Base-by-base conservation (phyloP, 1,140 invertebrate species). In the Papilio aristodemus region DNA sequence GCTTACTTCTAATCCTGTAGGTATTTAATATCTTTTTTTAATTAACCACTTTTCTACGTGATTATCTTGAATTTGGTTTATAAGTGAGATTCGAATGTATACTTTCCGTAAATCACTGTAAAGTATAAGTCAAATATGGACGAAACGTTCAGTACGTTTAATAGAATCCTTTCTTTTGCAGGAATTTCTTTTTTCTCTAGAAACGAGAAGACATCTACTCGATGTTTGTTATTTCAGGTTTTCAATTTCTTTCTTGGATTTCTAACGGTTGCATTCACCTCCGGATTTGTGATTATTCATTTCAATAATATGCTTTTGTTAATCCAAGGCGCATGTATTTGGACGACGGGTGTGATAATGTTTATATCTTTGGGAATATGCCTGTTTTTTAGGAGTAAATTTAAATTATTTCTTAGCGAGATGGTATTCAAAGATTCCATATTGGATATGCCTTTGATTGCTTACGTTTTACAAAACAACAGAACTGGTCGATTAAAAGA, bases 311-410 rank as follows among this genome's bases (percentile, higher is more conserved):
- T 89, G 0, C 67, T 84, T 7, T 8, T 86, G 1, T 87, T 79
- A 27, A 86, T 90, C 11, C 79, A 88, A 73, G 87, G 85, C 0
- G 79, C 83, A 43, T 86, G 84, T 67, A 79, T 91, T 27, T 91
- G 87, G 89, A 80, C 81, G 0, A 90, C 86, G 0, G 85, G 84
- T 10, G 77, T 86, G 1, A 87, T 90, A 6, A 87, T 90, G 80
- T 84, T 80, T n/a, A 88, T 89, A 22, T 78, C 85, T 0, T 69
- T 90, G 6, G 76, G 76, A 1, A 69, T 90, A 8, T 89, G 82
- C 60, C 69, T 89, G 32, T 14, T 83, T 67, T 90, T 84, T 59
- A 76, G 81, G 25, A 80, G 76, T 0, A 68, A 88, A 39, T 88
- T 91, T 41, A 67, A 78, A 13, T 39, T 13, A 4, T 90, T 87